A percentile compares a stretch with the other conserved stretches of the same genome.
These are phyloP conservation scores for Parazoanthus darwini DNA, from an alignment of 92 coral and sea anemone genomes.

Conservation along the genomic window DNA sequence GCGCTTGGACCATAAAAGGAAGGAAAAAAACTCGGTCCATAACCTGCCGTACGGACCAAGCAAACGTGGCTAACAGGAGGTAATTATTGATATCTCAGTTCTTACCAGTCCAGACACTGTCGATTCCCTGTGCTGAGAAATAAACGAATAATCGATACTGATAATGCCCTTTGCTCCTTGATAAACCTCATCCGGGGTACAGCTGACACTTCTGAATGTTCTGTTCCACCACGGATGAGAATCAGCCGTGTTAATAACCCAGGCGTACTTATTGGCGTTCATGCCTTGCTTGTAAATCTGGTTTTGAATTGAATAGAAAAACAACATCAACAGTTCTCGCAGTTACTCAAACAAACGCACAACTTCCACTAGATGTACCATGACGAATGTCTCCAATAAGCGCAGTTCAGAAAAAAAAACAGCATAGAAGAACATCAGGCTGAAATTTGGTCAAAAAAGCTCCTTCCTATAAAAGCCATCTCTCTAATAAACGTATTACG, in stretches of 20 bases:
- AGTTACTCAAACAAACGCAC: not conserved
- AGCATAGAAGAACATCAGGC: too few species aligned
- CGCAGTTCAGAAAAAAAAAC: too few species aligned
- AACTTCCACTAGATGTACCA: too few species aligned
- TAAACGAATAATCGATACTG: slow-evolving; percentile 19
- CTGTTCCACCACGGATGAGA: slow-evolving; percentile 40
- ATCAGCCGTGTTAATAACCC: slow-evolving; percentile 34
- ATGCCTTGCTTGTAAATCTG: slow-evolving; percentile 36
- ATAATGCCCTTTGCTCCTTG: slow-evolving; percentile 33
- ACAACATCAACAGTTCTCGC: not conserved
- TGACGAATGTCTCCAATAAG: too few species aligned
- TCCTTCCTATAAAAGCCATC: too few species aligned
- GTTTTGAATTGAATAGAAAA: not conserved
- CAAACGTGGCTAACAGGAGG: too few species aligned
- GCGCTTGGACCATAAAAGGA: too few species aligned
- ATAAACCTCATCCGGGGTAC: slow-evolving; percentile 34
- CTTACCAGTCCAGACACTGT: slow-evolving; percentile 36
- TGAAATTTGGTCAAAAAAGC: too few species aligned
- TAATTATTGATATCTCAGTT: too few species aligned
- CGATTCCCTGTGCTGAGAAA: slow-evolving; percentile 9
- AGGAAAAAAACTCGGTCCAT: too few species aligned
- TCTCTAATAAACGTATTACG: too few species aligned
- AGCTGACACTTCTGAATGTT: slow-evolving; percentile 22
- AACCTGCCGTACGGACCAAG: too few species aligned
- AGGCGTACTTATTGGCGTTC: slow-evolving; percentile 30